phyloP scores from a whole-genome alignment of 2,797 vertebrate genomes.

The Tapera naevia region DNA sequence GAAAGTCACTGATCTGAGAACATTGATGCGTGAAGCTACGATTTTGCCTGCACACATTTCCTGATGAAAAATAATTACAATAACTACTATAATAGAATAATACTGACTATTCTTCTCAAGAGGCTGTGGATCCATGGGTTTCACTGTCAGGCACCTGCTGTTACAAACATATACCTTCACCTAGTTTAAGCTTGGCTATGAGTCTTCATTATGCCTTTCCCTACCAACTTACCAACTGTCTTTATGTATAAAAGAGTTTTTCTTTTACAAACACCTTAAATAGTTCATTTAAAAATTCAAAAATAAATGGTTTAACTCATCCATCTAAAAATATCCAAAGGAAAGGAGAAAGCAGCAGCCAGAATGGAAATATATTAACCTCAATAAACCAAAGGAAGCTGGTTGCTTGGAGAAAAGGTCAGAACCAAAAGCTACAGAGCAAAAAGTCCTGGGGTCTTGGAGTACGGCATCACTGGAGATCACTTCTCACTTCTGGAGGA shows the following conservation, averaged over 20 bases:
- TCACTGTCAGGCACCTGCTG: not conserved
- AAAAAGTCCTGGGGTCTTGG: not conserved
- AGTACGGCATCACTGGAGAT: not conserved
- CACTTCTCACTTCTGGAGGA: not conserved
- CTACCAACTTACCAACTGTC: not conserved
- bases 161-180: not conserved
- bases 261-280: not conserved
- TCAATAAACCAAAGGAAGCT: not conserved
- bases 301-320: not conserved
- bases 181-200: not conserved
- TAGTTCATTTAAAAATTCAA: not conserved
- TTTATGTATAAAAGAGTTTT: not conserved
- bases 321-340: slow-evolving; percentile 8
- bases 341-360: not conserved
- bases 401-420: not conserved
- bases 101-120: not conserved
- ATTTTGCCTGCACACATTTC: not conserved
- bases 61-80: not conserved
- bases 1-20: not conserved
- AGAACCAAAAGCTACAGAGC: not conserved
- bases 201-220: not conserved
- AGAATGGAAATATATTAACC: not conserved
- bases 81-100: not conserved
- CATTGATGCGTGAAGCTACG: not conserved
- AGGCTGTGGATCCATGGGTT: not conserved